Base-by-base conservation (phyloP, 2,888 invertebrate genomes). In the Phyllotreta cruciferae region DNA sequence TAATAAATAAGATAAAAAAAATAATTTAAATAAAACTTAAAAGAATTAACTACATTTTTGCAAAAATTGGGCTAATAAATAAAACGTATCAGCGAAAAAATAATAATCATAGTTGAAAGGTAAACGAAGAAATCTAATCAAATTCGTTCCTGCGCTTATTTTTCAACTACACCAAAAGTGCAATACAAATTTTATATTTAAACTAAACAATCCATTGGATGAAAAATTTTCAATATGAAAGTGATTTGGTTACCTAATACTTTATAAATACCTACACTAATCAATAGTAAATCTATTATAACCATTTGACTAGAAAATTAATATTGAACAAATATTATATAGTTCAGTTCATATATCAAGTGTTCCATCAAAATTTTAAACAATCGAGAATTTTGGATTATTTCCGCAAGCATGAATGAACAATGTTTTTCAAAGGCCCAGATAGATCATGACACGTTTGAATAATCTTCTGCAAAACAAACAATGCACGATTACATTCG, bases 181-280 rank as follows among this genome's bases (percentile, higher is more conserved):
- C 10, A n/a, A 41, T 37, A 14, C 34, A 35, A 13, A 4, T 52
- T 52, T 52, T 52, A 34, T 9, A 11, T 11, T 35, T 52, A 56
- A 53, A 50, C 49, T 60, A 66, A 66, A 24, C 66, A 66, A 56
- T 66, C 66, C 66, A 64, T 62, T 58, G 49, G 49, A 64, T 64
- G 36, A 54, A 62, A 64, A 63, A 54, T 53, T 58, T 63, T 45
- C 60, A 60, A 50, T 57, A 54, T 56, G 60, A 63, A 63, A 66
- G 56, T 66, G 62, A 56, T 50, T 47, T 13, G 3, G 14, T 34
- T 55, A 65, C 49, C 37, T 60, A 53, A 42, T 42, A 41, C 11
- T 42, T 56, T 56, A 60, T 60, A 56, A 60, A 64, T 60, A 49
- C 54, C 50, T 63, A 60, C 44, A 3, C 58, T 58, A 58, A 47